Evolutionary conservation across 2,113 vertebrate species (phyloP), one percentile per base, ranked within the genome.

Genomic region (Irena cyanogastra): DNA sequence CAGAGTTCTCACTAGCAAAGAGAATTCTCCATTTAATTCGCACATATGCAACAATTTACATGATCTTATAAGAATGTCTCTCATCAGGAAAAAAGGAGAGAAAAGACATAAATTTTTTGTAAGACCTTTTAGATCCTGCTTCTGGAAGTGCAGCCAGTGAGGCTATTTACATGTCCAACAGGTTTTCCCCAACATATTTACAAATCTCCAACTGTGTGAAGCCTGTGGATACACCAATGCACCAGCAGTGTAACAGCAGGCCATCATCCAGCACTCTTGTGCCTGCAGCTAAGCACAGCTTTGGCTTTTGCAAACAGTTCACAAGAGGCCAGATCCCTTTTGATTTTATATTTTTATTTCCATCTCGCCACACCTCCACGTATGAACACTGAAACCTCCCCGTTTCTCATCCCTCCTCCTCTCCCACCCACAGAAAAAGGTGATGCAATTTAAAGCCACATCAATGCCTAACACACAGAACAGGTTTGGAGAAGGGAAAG

Each of bases 341-440:
- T 69, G 49, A 94, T 71, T 90, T 90, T 45, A 52, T 24, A 44
- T 22, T 95, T 97, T 97, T 94, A 97, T 97, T 97, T 94, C 90
- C 94, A 89, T 91, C 54, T 88, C 49, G 92, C 90, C 90, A 89
- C 52, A 84, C 69, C 90, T 94, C 84, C 92, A 93, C 13, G 13
- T 82, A 96, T 95, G 85, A 97, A 96, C 75, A 82, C 6, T 56
- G 87, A 94, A 37, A 49, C 71, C 64, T 91, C 83, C 76, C 49
- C 4, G 1, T 23, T 87, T 75, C 76, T 78, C 31, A 3, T 35
- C 60, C 82, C 68, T 54, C 21, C 42, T 41, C 19, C 10, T 24
- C 61, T 60, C 88, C 77, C 39, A 57, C 76, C 35, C 72, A 76
- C 60, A 87, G 60, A 81, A 85, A 83, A 69, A 80, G 26, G 79